phyloP scores from a whole-genome alignment of 2,797 vertebrate genomes.

The Cossypha heuglini region DNA sequence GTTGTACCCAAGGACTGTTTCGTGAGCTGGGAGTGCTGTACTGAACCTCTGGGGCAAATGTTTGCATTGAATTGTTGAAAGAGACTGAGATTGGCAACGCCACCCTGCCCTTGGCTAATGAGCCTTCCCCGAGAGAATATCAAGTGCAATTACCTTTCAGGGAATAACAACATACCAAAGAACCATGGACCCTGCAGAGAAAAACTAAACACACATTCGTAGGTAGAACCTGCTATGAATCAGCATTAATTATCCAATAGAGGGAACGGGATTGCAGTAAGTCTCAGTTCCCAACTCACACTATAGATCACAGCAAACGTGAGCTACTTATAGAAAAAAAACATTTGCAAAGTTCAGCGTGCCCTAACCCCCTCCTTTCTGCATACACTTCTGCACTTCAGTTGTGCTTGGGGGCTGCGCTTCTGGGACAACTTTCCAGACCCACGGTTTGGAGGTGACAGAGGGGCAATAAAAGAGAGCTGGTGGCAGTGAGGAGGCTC shows the following conservation, averaged over 20 bases:
- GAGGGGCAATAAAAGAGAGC: neutral
- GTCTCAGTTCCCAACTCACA: constrained; percentile 51
- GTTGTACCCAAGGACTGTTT: neutral
- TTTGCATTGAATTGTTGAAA: constrained; percentile 54
- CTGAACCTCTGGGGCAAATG: constrained; percentile 41
- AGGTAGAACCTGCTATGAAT: constrained; percentile 62
- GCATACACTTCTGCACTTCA: rapidly evolving
- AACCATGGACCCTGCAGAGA: constrained; percentile 49
- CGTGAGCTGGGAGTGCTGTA: neutral
- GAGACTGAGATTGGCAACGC: constrained; percentile 41
- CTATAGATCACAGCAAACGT: constrained; percentile 46
- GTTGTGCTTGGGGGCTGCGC: rapidly evolving
- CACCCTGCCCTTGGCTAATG: constrained; percentile 46
- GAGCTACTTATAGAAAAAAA: constrained; percentile 21
- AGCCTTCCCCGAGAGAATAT: constrained; percentile 34
- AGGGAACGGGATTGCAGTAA: constrained; percentile 48
- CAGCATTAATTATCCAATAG: constrained; percentile 67
- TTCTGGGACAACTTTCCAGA: neutral
- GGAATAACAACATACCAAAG: constrained; percentile 50
- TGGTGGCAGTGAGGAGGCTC: neutral
- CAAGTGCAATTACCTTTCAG: constrained; percentile 62
- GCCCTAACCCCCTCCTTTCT: neutral
- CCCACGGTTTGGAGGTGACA: neutral
- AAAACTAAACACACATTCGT: constrained; percentile 52
- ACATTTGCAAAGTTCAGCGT: neutral